Evolutionary conservation across 2,888 invertebrate species (phyloP).

Genomic region (Pinctada fucata): DNA sequence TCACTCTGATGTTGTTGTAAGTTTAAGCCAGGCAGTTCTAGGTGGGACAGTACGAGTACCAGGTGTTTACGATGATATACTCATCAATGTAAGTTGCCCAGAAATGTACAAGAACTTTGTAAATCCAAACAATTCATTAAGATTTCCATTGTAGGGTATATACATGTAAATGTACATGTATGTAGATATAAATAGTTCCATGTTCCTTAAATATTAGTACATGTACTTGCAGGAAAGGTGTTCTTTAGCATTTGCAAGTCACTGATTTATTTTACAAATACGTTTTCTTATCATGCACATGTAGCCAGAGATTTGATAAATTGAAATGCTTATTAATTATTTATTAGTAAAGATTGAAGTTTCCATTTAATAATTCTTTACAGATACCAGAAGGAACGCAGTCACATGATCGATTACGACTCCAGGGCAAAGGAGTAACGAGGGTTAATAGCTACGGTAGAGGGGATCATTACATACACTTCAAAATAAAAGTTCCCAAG

Average conservation of each 20-base stretch:
- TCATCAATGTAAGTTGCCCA: constrained; percentile 85
- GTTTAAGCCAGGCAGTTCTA: constrained; percentile 92
- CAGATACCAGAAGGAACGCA: constrained; percentile 94
- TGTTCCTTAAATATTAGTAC: too few relatives aligned
- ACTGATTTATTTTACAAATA: too few relatives aligned
- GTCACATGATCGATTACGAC: constrained; percentile 91
- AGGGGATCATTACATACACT: constrained; percentile 97
- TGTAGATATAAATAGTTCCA: too few relatives aligned
- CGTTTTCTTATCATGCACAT: too few relatives aligned
- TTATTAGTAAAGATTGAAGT: too few relatives aligned
- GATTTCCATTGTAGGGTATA: too few relatives aligned
- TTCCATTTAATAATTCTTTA: constrained; percentile 12
- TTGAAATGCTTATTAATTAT: too few relatives aligned
- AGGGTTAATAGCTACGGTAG: constrained; percentile 92
- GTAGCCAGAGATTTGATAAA: too few relatives aligned
- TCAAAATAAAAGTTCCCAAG: constrained; percentile 92
- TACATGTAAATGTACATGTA: too few relatives aligned
- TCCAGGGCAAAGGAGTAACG: constrained; percentile 94
- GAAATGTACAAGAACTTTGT: neutral
- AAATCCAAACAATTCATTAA: neutral
- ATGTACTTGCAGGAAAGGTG: too few relatives aligned
- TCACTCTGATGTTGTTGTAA: constrained; percentile 94
- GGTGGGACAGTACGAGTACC: constrained; percentile 95
- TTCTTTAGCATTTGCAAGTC: too few relatives aligned
- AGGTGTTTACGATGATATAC: constrained; percentile 96